Evolutionary conservation across 2,797 vertebrate species (phyloP), one percentile per base, ranked within the genome.

Genomic region (Heliangelus exortis): DNA sequence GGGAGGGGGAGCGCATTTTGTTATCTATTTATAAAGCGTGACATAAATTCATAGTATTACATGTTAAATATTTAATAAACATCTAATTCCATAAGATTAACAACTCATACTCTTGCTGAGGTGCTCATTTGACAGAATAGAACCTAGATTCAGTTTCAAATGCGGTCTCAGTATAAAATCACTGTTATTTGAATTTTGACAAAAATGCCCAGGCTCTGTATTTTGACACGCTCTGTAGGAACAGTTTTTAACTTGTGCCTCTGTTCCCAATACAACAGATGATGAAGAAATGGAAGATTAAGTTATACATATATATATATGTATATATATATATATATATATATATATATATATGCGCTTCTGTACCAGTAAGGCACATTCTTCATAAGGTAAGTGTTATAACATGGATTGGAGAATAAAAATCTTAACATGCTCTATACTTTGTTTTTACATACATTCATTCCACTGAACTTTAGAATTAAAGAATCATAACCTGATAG

Each of bases 31-130:
- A 43, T 86, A 86, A 91, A 87, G 3, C 36, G 68, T 5, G 22
- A 76, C 51, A 78, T 58, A 84, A 93, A 87, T 92, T 91, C 34
- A 80, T 25, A 72, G 47, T n/a, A 23, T 8, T 82, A 79, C 43
- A 45, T 53, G 28, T 16, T 90, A 31, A 54, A 76, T 84, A 84
- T 94, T 95, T 82, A 92, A 87, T 95, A 87, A 92, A 84, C 50
- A 47, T 66, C 26, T n/a, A 12, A 90, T 53, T 48, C 9, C 6
- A 74, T 47, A 84, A 89, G 92, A 89, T 81, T 67, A 84, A 76
- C 34, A 79, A 47, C 15, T 75, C 55, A 10, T 36, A 33, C 4
- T 8, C 22, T 82, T 90, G 71, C 71, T 81, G 84, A 92, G 22
- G 22, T 87, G n/a, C 5, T 89, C 53, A 67, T 87, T 67, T 92